phyloP scores from a whole-genome alignment of 2,888 invertebrate genomes.

The Sinhomidia bicolor region DNA sequence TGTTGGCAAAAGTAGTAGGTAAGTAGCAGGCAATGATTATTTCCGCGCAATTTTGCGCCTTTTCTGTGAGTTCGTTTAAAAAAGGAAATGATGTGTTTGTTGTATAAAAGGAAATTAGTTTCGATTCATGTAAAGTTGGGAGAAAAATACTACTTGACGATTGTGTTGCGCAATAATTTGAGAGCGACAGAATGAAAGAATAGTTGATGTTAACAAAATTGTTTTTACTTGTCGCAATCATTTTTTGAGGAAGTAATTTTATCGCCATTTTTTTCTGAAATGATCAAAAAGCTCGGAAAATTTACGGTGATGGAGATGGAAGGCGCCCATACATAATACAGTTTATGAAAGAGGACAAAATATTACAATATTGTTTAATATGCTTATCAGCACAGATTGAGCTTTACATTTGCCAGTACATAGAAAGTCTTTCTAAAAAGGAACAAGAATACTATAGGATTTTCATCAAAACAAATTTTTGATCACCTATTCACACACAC shows the following conservation, averaged over 20 bases:
- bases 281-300: not conserved
- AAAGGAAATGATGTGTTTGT: not conserved
- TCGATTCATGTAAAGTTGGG: not conserved
- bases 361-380: not conserved
- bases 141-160: not conserved
- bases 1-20: too few relatives aligned
- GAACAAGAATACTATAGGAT: not conserved
- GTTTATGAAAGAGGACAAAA: not conserved
- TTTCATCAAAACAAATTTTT: not conserved
- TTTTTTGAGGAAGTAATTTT: not conserved
- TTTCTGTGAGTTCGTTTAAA: not conserved
- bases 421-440: not conserved
- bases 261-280: not conserved
- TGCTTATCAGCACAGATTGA: not conserved
- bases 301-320: conserved; percentile 27
- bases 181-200: not conserved
- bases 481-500: not conserved
- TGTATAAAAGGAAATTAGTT: not conserved
- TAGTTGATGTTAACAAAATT: too few relatives aligned
- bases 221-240: not conserved
- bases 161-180: not conserved
- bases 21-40: not conserved
- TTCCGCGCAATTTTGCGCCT: not conserved
- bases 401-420: not conserved
- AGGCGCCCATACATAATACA: not conserved